Evolutionary conservation across 2,113 vertebrate genomes (phyloP).

Genomic region (Tichodroma muraria): DNA sequence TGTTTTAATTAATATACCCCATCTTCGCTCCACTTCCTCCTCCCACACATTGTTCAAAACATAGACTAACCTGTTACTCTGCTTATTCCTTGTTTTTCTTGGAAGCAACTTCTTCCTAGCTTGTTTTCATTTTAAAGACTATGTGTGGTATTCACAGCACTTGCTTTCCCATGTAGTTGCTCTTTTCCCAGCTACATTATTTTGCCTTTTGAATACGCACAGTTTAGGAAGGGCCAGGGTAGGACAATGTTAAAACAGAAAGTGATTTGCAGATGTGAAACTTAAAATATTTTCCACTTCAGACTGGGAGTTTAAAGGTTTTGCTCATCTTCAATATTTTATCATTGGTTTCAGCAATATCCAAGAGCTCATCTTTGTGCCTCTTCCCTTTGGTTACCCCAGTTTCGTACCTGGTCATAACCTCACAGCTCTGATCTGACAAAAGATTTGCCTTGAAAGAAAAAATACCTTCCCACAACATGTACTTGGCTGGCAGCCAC

Average conservation of each 20-base stretch:
- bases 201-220: not conserved
- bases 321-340: not conserved
- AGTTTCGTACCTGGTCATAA: not conserved
- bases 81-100: slow-evolving; percentile 49
- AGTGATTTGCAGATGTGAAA: not conserved
- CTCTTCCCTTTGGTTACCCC: not conserved
- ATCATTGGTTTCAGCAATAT: not conserved
- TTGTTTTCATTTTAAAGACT: slow-evolving; percentile 38
- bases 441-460: not conserved
- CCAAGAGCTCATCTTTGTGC: not conserved
- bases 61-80: slow-evolving; percentile 54
- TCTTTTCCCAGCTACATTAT: slow-evolving; percentile 2
- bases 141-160: not conserved
- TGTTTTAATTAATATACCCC: not conserved
- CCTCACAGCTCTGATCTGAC: not conserved
- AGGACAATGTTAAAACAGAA: not conserved
- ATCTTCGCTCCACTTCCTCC: slow-evolving; percentile 30
- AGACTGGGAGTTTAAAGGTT: not conserved
- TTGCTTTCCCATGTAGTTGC: slow-evolving; percentile 31
- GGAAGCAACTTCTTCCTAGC: slow-evolving; percentile 23
- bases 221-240: not conserved
- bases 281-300: not conserved
- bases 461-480: not conserved
- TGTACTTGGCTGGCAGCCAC: not conserved
- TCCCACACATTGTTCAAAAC: slow-evolving; percentile 35